These are phyloP conservation scores for Vulpes lagopus DNA, from an alignment of 2,113 vertebrate genomes.

Conservation along the genomic window DNA sequence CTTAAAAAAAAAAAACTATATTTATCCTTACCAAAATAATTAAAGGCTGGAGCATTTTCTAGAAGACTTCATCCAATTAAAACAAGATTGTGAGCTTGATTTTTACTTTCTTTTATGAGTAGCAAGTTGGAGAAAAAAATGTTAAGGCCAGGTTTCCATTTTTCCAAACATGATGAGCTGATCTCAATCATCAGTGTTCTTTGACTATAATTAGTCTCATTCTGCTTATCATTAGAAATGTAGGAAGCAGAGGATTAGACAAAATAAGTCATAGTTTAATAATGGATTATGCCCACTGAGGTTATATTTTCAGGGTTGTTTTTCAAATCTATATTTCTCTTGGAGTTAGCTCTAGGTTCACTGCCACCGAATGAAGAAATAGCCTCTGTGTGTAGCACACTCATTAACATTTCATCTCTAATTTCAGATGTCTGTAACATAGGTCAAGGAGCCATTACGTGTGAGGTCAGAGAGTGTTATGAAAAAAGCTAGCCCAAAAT, in stretches of 20 bases:
- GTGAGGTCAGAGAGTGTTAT: conserved; percentile 66
- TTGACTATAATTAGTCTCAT: not conserved
- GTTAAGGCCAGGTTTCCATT: not conserved
- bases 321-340: conserved; percentile 64
- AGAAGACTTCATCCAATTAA: not conserved
- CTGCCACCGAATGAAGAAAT: not conserved
- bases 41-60: not conserved
- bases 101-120: not conserved
- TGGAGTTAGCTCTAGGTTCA: conserved; percentile 60
- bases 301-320: conserved; percentile 61
- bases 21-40: not conserved
- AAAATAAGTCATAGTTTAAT: not conserved
- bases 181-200: not conserved
- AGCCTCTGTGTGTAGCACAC: not conserved
- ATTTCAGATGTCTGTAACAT: conserved; percentile 18
- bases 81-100: not conserved
- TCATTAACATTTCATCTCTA: conserved; percentile 74
- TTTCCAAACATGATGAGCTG: not conserved
- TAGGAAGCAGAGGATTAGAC: not conserved
- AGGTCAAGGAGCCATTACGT: conserved; percentile 60
- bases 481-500: conserved; percentile 77
- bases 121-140: not conserved
- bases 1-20: not conserved
- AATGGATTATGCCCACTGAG: not conserved
- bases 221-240: not conserved